Base-by-base conservation (phyloP, 2,888 invertebrate species). In the Ecdyonurus torrentis region DNA sequence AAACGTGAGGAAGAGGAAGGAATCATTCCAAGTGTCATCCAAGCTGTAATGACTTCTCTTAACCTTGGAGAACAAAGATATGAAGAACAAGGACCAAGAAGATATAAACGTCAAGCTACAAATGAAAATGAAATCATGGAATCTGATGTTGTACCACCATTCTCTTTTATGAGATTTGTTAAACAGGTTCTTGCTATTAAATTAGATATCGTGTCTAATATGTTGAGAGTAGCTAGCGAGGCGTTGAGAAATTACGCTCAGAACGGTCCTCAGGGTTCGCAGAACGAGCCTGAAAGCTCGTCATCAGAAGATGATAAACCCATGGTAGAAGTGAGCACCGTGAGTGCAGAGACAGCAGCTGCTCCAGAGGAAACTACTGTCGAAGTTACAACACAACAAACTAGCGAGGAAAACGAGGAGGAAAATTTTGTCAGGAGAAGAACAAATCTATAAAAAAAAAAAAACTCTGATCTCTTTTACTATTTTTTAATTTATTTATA, bases 401-500 rank as follows among this genome's bases (percentile, higher is more conserved):
- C 15, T 37, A 37, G 15, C 15, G 37, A 37, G 37, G 37, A 37
- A 10, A 37, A 37, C 15, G 37, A 37, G 15, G 37, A 37, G 15
- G 5, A 5, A 37, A 37, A 37, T 37, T 37, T 37, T 10, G 37
- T 37, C 37, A 37, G 37, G 15, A 37, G 37, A 37, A 37, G 37
- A 37, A 37, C 37, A 15, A 37, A 37, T 37, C 37, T 37, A 10
- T 2, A 58, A 19, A n/a, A 58, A 1, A 18, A 23, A 24, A 23
- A 7, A 25, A 18, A 23, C 18, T 24, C 25, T 23, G 18, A 37
- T 18, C 3, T 3, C 10, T 60, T 1, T 3, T 60, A 1, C 60
- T 63, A 59, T 63, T 64, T 64, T 64, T 61, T 64, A 61, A 61
- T 60, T 61, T n/a, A n/a, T n/a, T n/a, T n/a, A n/a, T n/a, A n/a